Base-by-base conservation (phyloP, 2,113 vertebrate species). In the Burhinus bistriatus region DNA sequence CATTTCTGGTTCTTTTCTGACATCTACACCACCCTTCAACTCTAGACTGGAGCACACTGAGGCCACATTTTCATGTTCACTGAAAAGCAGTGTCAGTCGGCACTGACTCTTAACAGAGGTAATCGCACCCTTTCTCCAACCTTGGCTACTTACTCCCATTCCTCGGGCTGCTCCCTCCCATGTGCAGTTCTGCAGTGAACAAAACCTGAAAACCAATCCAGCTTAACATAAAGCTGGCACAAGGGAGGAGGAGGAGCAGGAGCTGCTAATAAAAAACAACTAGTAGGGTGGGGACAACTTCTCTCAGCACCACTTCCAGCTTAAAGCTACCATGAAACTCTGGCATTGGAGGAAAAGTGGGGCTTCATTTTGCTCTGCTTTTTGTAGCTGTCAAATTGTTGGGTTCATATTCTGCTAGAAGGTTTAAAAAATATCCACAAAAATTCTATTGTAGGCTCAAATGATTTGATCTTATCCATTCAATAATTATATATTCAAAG, bases 1-100 rank as follows among this genome's bases (percentile, higher is more conserved):
- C 45, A 47, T 57, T 86, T 84, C 70, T 57, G 20, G 18, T 30
- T 70, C 22, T 5, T 17, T 47, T 65, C 69, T 51, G 80, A 45
- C 38, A 51, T 15, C 16, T 58, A 36, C 4, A 3, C 21, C 51
- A 51, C 34, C 15, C 6, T 5, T 6, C 8, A 34, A 36, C 59
- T 17, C 26, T 0, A 1, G 79, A 17, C 29, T 15, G 49, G 34
- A 26, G 47, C 30, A 29, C 3, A 0, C 2, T 1, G 0, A 26
- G 65, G 73, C 12, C 78, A 25, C 14, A 3, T 32, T 72, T 25
- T 22, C 61, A 7, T 2, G 2, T 32, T 23, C 22, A 15, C 69
- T 4, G 85, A 40, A 45, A 34, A 81, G 76, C 32, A 22, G 71
- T 0, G 0, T 5, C 11, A 69, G 54, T 38, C 15, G 0, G 59